These are phyloP conservation scores for Brachionus paranguensis DNA, from an alignment of 1,140 invertebrate genomes.

Conservation along the genomic window DNA sequence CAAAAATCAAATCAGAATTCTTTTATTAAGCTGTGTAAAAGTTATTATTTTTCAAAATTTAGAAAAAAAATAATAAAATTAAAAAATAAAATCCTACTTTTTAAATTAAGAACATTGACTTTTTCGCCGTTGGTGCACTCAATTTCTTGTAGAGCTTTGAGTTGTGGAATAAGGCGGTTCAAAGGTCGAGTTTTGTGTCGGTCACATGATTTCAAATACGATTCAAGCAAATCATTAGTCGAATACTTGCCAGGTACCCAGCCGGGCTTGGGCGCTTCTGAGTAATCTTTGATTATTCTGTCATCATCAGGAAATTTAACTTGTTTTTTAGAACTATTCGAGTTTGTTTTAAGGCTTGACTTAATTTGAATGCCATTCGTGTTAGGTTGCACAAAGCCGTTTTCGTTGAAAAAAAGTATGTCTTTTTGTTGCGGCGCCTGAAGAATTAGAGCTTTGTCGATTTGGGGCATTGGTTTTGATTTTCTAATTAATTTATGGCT, in stretches of 20 bases:
- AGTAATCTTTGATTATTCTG: constrained; percentile 33
- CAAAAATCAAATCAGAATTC: no score
- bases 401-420: constrained; percentile 25
- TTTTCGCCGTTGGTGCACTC: constrained; percentile 36
- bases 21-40: no score
- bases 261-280: not conserved
- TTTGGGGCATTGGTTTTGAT: not conserved
- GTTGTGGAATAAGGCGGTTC: not conserved
- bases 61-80: no score
- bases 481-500: not conserved
- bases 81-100: not conserved
- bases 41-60: no score
- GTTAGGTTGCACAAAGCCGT: not conserved
- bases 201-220: constrained; percentile 22
- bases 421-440: constrained; percentile 20
- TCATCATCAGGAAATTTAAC: constrained; percentile 31
- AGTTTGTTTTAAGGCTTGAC: not conserved
- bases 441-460: not conserved
- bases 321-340: not conserved
- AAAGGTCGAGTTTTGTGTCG: not conserved
- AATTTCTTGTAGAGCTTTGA: constrained; percentile 27
- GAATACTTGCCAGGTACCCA: constrained; percentile 32
- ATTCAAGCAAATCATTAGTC: constrained; percentile 2
- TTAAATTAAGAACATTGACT: constrained; percentile 39
- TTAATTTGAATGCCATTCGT: not conserved